Evolutionary conservation across 2,888 invertebrate species (phyloP).

Genomic region (Aricia artaxerxes): DNA sequence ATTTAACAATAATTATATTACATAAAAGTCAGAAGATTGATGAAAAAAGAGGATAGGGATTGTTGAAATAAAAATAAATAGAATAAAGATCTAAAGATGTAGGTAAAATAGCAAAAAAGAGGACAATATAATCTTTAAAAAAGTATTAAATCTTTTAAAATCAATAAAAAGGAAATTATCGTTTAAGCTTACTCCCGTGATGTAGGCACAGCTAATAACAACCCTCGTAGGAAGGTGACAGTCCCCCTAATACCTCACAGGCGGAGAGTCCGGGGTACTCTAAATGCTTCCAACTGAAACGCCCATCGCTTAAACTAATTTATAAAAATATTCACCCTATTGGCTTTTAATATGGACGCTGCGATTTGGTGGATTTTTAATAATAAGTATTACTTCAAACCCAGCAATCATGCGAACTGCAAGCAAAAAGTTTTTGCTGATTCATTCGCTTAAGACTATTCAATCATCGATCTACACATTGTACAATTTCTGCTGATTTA

Average conservation of each 20-base stretch:
- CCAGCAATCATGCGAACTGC: neutral
- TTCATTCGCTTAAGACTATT: slow-evolving; percentile 18
- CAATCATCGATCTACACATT: slow-evolving; percentile 19
- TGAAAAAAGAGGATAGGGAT: neutral
- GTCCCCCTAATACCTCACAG: slow-evolving; percentile 17
- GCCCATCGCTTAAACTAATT: slow-evolving; percentile 64
- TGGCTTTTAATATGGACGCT: slow-evolving; percentile 59
- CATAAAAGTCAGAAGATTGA: too few species aligned
- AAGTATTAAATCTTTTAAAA: too few species aligned
- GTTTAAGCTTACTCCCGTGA: neutral
- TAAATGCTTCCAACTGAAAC: slow-evolving; percentile 56
- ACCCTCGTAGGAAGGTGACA: slow-evolving; percentile 22
- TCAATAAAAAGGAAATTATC: too few species aligned
- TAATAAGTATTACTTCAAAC: slow-evolving; percentile 30
- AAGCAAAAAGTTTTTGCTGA: slow-evolving; percentile 13
- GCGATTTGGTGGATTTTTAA: slow-evolving; percentile 59
- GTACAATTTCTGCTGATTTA: slow-evolving; percentile 8
- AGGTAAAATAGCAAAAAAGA: neutral
- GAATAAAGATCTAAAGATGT: too few species aligned
- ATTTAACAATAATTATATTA: too few species aligned
- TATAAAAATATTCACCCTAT: slow-evolving; percentile 48
- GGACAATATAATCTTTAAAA: neutral
- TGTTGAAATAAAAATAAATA: neutral
- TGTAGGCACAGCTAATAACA: neutral
- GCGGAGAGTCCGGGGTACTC: slow-evolving; percentile 51